These are phyloP conservation scores for Philypnodon macrostomus DNA, from an alignment of 2,797 vertebrate species.

Conservation along the genomic window DNA sequence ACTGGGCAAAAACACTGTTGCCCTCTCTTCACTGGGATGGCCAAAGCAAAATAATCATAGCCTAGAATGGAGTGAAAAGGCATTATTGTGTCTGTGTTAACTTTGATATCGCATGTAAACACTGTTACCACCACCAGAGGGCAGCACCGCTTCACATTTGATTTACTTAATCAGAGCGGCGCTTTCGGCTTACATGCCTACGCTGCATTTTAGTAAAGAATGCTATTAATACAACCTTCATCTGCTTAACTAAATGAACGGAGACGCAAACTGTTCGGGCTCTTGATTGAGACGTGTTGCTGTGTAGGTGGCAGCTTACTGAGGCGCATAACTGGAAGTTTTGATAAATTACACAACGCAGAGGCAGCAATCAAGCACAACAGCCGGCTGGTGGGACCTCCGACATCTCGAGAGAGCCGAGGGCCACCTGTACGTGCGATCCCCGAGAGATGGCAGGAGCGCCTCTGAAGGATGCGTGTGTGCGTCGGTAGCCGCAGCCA, in stretches of 20 bases:
- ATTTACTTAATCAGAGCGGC: too few relatives aligned
- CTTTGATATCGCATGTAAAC: too few relatives aligned
- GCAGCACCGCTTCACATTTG: conserved; percentile 52
- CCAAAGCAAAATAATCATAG: too few relatives aligned
- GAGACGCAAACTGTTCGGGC: too few relatives aligned
- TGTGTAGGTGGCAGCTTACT: conserved; percentile 5
- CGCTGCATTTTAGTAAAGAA: too few relatives aligned
- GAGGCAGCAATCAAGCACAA: conserved; percentile 36
- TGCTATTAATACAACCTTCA: too few relatives aligned
- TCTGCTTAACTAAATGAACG: too few relatives aligned
- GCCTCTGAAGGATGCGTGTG: conserved; percentile 27
- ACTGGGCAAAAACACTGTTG: too few relatives aligned
- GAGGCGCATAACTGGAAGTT: conserved; percentile 17
- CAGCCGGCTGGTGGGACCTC: conserved; percentile 40
- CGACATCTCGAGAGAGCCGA: conserved; percentile 18
- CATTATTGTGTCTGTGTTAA: conserved; percentile 9
- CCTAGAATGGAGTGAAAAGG: too few relatives aligned
- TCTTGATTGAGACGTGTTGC: neutral
- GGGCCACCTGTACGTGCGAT: conserved; percentile 36
- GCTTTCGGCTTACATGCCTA: too few relatives aligned
- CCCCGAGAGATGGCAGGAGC: conserved; percentile 54
- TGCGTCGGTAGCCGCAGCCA: conserved; percentile 14
- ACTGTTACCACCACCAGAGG: conserved; percentile 47
- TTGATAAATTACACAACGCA: conserved; percentile 20
- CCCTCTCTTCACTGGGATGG: too few relatives aligned